Base-by-base conservation (phyloP, 2,113 vertebrate genomes). In the Coregonus clupeaformis region DNA sequence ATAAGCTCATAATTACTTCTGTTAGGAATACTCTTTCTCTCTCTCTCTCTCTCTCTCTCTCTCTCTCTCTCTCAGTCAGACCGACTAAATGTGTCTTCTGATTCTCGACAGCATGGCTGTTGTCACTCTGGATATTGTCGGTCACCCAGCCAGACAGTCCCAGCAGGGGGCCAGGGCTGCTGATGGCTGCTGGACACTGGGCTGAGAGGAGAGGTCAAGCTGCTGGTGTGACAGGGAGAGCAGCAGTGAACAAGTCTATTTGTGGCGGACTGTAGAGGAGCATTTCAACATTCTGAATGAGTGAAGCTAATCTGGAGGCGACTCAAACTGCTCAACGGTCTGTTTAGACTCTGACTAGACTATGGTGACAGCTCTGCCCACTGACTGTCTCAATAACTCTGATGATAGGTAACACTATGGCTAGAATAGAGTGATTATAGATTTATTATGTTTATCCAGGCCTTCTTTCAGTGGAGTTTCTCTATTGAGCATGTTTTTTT, bases 201-300 rank as follows among this genome's bases (percentile, higher is more conserved):
- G 49, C 59, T 57, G 20, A 47, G 11, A 49, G 12, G 69, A 66
- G 75, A 71, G 36, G 36, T 9, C 36, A 71, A 49, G 47, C 18
- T 68, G 57, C 59, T 66, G 47, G 66, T 32, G 47, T 47, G 49
- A 76, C 73, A 57, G 60, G 11, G 62, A 63, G 72, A 77, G n/a
- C 71, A 57, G 72, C 71, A 49, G 47, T 16, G 75, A 60, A 75
- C 78, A 67, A 69, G 69, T 77, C 75, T 83, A 68, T 80, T 75
- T 83, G 81, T 49, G 29, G 77, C 29, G 30, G 24, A 30, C 45
- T 0, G 4, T 49, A 42, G 42, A 72, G 42, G 12, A 13, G 24
- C 14, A 42, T 82, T 55, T 75, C 78, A 75, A 69, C 75, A 71
- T 42, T 42, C 75, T 45, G 22, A 16, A 42, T 42, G 36, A 62